Evolutionary conservation across 2,113 vertebrate species (phyloP), one percentile per base, ranked within the genome.

Genomic region (Eurypyga helias): DNA sequence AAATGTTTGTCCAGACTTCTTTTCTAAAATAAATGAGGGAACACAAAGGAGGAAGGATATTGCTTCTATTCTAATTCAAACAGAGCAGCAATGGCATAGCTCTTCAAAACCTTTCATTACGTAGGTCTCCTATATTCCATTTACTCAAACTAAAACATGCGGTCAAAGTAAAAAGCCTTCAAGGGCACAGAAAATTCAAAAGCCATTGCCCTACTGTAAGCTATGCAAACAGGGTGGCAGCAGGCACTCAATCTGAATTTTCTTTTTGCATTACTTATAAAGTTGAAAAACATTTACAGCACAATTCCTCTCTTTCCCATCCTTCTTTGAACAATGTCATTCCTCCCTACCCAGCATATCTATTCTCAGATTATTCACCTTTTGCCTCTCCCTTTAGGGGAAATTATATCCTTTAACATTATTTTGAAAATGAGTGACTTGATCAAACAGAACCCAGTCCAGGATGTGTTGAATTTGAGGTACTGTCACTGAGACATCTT

Each of bases 41-140:
- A 5, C 41, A 41, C 41, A 41, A 7, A 4, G 5, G 3, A 2
- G 12, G 20, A 2, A 11, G 41, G 49, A 62, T 55, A 51, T 87
- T 85, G 7, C 13, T 72, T 90, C 33, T 51, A 4, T 28, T 90
- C 14, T 55, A 73, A 77, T 6, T 17, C 24, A 66, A 41, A 28
- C 61, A 49, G 0, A 6, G 25, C 0, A 1, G 16, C 48, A 78
- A 23, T 16, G 17, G 8, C 13, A 10, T 24, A 34, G 15, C 9
- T 77, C 48, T 61, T 46, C 13, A 64, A 64, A 86, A 43, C 2
- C 13, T 61, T 45, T 11, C 29, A 33, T 38, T 31, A 17, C 13
- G 14, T 6, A 31, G 10, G 3, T 49, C 11, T 73, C 19, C 31
- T 38, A 6, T 43, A 29, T 38, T 81, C 60, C 36, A 72, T 7